Base-by-base conservation (phyloP, 1,140 invertebrate genomes). In the Caenorhabditis remanei region DNA sequence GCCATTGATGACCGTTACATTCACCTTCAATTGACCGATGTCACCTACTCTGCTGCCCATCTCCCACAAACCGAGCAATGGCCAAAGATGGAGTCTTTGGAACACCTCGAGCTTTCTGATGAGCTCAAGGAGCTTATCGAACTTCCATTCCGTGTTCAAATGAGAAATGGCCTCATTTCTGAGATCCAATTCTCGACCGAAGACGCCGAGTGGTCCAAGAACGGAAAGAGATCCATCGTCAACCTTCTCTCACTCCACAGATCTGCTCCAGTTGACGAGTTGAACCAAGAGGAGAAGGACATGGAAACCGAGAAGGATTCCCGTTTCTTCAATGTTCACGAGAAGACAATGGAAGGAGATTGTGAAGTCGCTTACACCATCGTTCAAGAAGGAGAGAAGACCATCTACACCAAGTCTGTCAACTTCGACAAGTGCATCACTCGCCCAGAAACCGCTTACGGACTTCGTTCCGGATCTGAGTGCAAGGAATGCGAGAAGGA, bases 241-340 rank as follows among this genome's bases (percentile, higher is more conserved):
- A 90, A 90, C 83, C 79, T 92, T 48, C 50, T 93, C 53, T 82
- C 93, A 56, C 85, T 93, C 43, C 91, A 92, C 91, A 93, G 43
- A 75, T 93, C 55, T 90, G 92, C 84, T 65, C 92, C 41, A 53
- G 63, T 88, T 19, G 46, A 84, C 8, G 48, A 75, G 50, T 65
- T 53, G 46, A 40, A 9, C 16, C 43, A 50, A 67, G 67, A 65
- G 48, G n/a, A 83, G 41, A 40, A 63, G 14, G 19, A 55, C 14
- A 32, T 46, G 40, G 40, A 85, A 24, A 8, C n/a, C 48, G 43
- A 75, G 40, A 43, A 85, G 43, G 87, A 85, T n/a, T 21, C 48
- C 2, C 48, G 58, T 53, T 65, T 75, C 83, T 88, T 75, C 87
- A 56, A 21, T 21, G 61, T 86, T 24, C 79, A 83, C 24, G 89